These are phyloP conservation scores for Parasteatoda tepidariorum DNA, from an alignment of 1,140 invertebrate genomes.

Conservation along the genomic window DNA sequence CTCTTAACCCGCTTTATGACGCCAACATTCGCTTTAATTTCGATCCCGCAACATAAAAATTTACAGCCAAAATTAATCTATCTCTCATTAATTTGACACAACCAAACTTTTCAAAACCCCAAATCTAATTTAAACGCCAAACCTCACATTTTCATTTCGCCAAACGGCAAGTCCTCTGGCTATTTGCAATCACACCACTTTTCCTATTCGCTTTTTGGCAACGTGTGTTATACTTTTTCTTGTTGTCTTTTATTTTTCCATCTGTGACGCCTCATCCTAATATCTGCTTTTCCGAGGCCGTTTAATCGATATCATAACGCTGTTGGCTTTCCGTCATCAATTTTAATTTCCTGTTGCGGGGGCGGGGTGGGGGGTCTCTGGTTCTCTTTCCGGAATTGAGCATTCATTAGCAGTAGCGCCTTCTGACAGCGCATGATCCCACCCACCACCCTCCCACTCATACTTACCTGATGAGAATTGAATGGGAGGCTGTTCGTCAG, in stretches of 20 bases:
- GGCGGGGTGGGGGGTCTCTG: conserved; percentile 20
- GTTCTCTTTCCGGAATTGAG: conserved; percentile 25
- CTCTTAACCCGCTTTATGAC: no score
- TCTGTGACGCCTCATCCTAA: conserved; percentile 8
- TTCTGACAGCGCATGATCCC: no score
- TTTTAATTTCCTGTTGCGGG: conserved; percentile 58
- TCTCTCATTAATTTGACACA: background rate
- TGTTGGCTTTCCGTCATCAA: conserved; percentile 48
- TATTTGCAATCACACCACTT: background rate
- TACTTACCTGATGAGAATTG: no score
- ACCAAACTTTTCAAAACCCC: background rate
- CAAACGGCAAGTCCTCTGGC: background rate
- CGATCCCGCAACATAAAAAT: no score
- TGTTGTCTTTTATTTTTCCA: background rate
- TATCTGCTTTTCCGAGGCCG: conserved; percentile 11
- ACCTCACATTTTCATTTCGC: background rate
- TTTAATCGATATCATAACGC: conserved; percentile 54
- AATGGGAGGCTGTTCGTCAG: no score
- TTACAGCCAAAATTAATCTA: background rate
- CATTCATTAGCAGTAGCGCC: conserved; percentile 25
- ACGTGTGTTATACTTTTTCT: background rate
- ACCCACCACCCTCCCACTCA: no score
- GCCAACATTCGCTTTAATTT: no score
- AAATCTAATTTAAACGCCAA: background rate
- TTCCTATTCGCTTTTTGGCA: background rate